These are phyloP conservation scores for Acanthurus tractus DNA, from an alignment of 2,797 vertebrate genomes.

Conservation along the genomic window DNA sequence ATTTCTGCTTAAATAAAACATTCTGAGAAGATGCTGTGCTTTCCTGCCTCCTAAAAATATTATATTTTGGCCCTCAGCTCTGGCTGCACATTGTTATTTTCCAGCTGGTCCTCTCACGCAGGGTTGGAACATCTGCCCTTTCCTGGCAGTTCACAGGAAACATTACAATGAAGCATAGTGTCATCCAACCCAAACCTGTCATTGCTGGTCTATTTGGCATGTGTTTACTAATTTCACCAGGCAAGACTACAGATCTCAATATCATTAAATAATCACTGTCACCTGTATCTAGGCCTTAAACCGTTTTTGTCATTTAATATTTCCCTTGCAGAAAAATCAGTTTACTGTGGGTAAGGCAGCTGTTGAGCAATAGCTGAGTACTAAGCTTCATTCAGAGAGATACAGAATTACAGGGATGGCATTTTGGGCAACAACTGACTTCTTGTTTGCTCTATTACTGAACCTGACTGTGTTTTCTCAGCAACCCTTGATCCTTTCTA, in stretches of 20 bases:
- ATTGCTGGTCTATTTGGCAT: constrained; percentile 40
- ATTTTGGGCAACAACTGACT: constrained; percentile 40
- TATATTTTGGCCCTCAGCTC: constrained; percentile 48
- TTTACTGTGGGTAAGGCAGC: constrained; percentile 22
- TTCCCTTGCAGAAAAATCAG: constrained; percentile 12
- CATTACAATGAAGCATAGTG: constrained; percentile 53
- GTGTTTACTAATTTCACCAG: constrained; percentile 39
- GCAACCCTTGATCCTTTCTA: constrained; percentile 2
- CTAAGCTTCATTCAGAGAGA: constrained; percentile 23
- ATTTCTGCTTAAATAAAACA: constrained; percentile 22
- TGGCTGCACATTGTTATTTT: constrained; percentile 62
- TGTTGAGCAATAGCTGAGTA: constrained; percentile 14
- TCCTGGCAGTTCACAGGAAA: constrained; percentile 71
- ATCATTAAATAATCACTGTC: constrained; percentile 51
- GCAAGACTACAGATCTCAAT: constrained; percentile 41
- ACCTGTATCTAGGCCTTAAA: constrained; percentile 6
- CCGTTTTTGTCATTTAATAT: constrained; percentile 22
- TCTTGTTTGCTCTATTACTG: constrained; percentile 27
- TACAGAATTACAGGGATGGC: constrained; percentile 35
- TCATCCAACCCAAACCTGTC: constrained; percentile 47
- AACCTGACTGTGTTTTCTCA: constrained; percentile 34
- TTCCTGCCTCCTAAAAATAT: constrained; percentile 50
- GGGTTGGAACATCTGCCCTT: constrained; percentile 60
- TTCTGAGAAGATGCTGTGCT: constrained; percentile 32
- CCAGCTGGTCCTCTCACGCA: constrained; percentile 52